phyloP scores from a whole-genome alignment of 2,797 vertebrate species.

The Pelodytes ibericus region DNA sequence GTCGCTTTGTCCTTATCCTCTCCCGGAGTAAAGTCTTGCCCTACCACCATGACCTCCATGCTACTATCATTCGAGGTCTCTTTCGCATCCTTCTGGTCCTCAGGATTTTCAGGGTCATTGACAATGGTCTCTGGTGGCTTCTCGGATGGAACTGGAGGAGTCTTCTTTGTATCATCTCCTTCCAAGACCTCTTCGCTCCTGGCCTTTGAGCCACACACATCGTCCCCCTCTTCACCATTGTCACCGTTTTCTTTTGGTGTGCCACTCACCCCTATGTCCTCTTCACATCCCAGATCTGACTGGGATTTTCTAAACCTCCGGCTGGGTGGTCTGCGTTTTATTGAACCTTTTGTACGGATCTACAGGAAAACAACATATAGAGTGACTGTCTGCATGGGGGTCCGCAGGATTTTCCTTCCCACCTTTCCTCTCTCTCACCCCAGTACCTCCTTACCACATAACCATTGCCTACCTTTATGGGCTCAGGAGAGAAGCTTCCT shows the following conservation, averaged over 20 bases:
- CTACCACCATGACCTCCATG: constrained; percentile 29
- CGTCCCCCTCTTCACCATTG: constrained; percentile 64
- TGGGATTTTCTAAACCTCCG: constrained; percentile 74
- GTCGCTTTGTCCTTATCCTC: constrained; percentile 38
- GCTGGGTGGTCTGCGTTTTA: constrained; percentile 79
- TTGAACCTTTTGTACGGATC: constrained; percentile 73
- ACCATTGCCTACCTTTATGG: too few species aligned
- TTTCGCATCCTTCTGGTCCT: constrained; percentile 52
- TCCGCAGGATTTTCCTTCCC: too few species aligned
- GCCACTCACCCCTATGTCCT: constrained; percentile 54
- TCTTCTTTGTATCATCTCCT: constrained; percentile 41
- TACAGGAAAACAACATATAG: constrained; percentile 44
- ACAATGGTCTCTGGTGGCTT: constrained; percentile 55
- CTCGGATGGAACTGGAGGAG: constrained; percentile 28
- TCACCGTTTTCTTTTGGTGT: constrained; percentile 73
- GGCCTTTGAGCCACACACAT: constrained; percentile 58
- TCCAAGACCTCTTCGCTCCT: constrained; percentile 36
- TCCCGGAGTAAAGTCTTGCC: neutral
- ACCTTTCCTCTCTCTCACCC: too few species aligned
- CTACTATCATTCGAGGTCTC: neutral
- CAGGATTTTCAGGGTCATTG: constrained; percentile 57
- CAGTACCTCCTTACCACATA: too few species aligned
- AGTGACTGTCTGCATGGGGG: too few species aligned
- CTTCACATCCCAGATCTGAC: constrained; percentile 67
- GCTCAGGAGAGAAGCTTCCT: too few species aligned